Conservation (phyloP, 2,113 vertebrate genomes). For the Gambusia holbrooki region DNA sequence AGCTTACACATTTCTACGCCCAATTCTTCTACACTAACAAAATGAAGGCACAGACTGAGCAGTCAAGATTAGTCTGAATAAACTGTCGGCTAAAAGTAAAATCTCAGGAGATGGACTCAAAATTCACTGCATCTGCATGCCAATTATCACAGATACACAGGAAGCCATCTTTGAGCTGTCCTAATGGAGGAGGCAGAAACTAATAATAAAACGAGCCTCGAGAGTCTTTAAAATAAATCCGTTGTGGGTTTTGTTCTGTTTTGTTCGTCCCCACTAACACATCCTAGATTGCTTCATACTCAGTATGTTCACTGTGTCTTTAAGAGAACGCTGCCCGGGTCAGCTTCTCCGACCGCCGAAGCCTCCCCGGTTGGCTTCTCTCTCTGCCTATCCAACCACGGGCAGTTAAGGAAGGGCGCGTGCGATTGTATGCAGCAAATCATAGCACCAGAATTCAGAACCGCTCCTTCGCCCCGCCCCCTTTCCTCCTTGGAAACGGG, state of each 20-base stretch:
- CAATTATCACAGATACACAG: slow-evolving; percentile 31
- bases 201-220: slow-evolving; percentile 53
- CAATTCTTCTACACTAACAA: slow-evolving; percentile 40
- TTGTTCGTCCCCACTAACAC: slow-evolving; percentile 21
- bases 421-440: slow-evolving; percentile 78
- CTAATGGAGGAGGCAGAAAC: slow-evolving; percentile 41
- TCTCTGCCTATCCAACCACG: slow-evolving; percentile 22
- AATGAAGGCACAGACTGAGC: slow-evolving; percentile 77
- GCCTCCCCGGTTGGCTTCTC: slow-evolving; percentile 23
- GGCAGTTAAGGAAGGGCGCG: slow-evolving; percentile 47
- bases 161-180: slow-evolving; percentile 19
- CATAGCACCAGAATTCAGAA: slow-evolving; percentile 73
- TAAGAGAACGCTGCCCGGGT: slow-evolving; percentile 19
- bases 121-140: slow-evolving; percentile 24
- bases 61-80: slow-evolving; percentile 49
- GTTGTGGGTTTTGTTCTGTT: background rate
- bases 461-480: slow-evolving; percentile 32
- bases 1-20: slow-evolving; percentile 12
- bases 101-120: slow-evolving; percentile 19
- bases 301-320: slow-evolving; percentile 7
- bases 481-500: slow-evolving; percentile 2
- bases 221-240: background rate
- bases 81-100: slow-evolving; percentile 30
- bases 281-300: slow-evolving; percentile 29
- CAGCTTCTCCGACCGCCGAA: slow-evolving; percentile 16